Base-by-base conservation (phyloP, 2,888 invertebrate genomes). In the Prosapia bicincta region DNA sequence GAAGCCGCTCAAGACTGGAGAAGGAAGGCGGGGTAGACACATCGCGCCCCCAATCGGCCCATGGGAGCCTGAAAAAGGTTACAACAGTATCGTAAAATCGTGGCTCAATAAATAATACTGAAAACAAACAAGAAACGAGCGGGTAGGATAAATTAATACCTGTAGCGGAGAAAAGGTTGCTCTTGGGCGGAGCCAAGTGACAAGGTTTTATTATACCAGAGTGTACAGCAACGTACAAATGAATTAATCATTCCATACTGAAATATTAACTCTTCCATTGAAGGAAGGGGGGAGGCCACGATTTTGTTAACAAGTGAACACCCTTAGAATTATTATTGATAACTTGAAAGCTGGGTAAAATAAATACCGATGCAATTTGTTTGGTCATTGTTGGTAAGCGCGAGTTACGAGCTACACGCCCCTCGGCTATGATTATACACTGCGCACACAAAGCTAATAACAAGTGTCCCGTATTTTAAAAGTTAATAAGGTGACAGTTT, bases 51-150 rank as follows among this genome's bases (percentile, higher is more conserved):
- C 54, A 54, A 54, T 54, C 54, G 69, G 69, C 69, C 69, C 69
- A 69, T 69, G 69, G 69, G 69, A 69, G 69, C 30, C 69, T 69
- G 69, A 69, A 69, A 30, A 69, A 26, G 69, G 69, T 69, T 69
- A 69, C 26, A 74, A 69, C 74, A 72, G 28, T 54, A 66, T 65
- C 65, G 20, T 32, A 23, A 69, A 71, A 70, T 75, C 75, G 75
- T 75, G 75, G 24, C 32, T 30, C 75, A 71, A 75, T 75, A 75
- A 75, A 75, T 75, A 75, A 75, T 75, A 71, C 38, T 66, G 75
- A 75, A 75, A 75, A 75, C 75, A 75, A 75, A 75, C 75, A 71
- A 70, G 71, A 54, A 54, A 54, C 54, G 54, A 54, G 54, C 54
- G 54, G 54, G 54, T 20, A 54, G 54, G n/a, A 54, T 54, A 54